phyloP scores from a whole-genome alignment of 1,140 invertebrate species.

The Capitella teleta region DNA sequence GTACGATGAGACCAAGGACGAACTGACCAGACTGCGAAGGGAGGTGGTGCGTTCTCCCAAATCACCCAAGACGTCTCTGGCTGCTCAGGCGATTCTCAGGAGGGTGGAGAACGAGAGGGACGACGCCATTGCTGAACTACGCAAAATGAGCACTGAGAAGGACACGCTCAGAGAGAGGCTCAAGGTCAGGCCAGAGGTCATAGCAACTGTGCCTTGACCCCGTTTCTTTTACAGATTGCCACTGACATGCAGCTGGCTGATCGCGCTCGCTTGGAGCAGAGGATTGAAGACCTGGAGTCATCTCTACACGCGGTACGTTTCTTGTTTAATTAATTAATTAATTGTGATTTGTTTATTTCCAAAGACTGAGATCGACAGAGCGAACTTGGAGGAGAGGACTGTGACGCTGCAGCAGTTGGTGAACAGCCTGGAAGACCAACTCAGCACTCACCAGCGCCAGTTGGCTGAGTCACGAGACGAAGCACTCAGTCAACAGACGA shows the following conservation, averaged over 20 bases:
- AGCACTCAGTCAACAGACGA: slow-evolving; percentile 22
- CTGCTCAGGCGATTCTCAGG: slow-evolving; percentile 38
- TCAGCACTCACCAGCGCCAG: slow-evolving; percentile 24
- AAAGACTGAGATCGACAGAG: slow-evolving; percentile 28
- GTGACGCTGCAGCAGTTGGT: slow-evolving; percentile 25
- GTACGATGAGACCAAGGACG: slow-evolving; percentile 40
- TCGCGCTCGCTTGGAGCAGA: slow-evolving; percentile 35
- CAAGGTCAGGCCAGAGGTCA: slow-evolving; percentile 19
- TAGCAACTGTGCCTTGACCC: background rate
- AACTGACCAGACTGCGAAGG: slow-evolving; percentile 29
- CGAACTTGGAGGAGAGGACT: slow-evolving; percentile 22
- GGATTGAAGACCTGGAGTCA: slow-evolving; percentile 32
- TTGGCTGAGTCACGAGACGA: slow-evolving; percentile 26
- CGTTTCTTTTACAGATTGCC: slow-evolving; percentile 44
- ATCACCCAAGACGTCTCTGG: slow-evolving; percentile 35
- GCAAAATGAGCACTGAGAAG: slow-evolving; percentile 34
- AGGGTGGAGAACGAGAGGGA: slow-evolving; percentile 40
- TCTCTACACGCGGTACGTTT: slow-evolving; percentile 18
- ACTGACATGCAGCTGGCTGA: slow-evolving; percentile 46
- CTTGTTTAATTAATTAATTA: background rate
- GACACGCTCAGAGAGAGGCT: slow-evolving; percentile 38
- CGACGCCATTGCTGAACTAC: slow-evolving; percentile 32
- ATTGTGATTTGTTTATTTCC: background rate
- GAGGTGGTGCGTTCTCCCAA: slow-evolving; percentile 35
- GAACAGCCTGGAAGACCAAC: slow-evolving; percentile 26